Evolutionary conservation across 2,797 vertebrate species (phyloP), one percentile per base, ranked within the genome.

Genomic region (Percopsis omiscomaycus): DNA sequence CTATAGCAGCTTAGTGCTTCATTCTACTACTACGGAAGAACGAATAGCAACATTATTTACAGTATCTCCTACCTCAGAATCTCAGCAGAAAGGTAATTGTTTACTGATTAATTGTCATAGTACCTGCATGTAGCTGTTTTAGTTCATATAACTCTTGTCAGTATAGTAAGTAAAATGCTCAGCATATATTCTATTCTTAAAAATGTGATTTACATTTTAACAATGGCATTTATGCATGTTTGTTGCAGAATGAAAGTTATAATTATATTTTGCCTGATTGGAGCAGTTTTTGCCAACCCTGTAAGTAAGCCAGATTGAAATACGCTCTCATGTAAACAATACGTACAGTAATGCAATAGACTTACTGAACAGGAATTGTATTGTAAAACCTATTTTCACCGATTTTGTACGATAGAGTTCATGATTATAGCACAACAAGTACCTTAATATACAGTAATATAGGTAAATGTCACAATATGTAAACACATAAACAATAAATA

Each of bases 221-320:
- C 11, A 53, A 44, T 48, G 5, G 55, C 15, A 12, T 54, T 64
- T 29, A 14, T 8, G 14, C 64, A 1, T 73, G 13, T 79, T 45
- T 74, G 1, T 87, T 77, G 14, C 74, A 93, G 89, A 80, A 92
- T 93, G 92, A 90, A 85, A 77, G n/a, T 64, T 12, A 61, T 91
- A 1, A 49, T 92, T 56, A 78, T 75, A 10, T 65, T 90, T 73
- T 92, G 71, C 71, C 81, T 92, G 63, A 74, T 92, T 67, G 90
- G 88, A 79, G 79, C 83, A 55, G 75, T 84, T 68, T 78, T 74
- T 69, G 74, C 91, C 45, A 91, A 85, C 54, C 91, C 92, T n/a
- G 92, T 93, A 69, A 91, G 91, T 91, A 73, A 49, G 3, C 57
- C 62, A 51, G 6, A 1, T 1, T 37, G 14, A 13, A 16, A 22